A percentile compares a stretch with the other conserved stretches of the same genome.
Conservation (phyloP, 1,140 invertebrate genomes). For the Chlorops oryzae region DNA sequence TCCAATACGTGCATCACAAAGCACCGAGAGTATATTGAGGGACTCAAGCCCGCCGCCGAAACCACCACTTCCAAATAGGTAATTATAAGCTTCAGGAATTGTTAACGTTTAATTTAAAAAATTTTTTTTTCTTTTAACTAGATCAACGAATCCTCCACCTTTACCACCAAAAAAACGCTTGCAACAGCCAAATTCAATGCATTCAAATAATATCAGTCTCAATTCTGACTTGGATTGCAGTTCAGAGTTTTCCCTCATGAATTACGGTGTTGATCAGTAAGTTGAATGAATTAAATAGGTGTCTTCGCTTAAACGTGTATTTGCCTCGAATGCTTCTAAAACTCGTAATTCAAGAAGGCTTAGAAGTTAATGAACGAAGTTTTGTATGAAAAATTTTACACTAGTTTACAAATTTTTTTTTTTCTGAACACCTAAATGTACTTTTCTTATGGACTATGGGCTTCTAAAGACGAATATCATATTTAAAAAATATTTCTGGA, state of each 20-base stretch:
- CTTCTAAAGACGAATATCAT: too few species aligned
- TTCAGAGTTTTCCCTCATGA: slow-evolving; percentile 49
- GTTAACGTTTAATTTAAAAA: not conserved
- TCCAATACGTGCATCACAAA: slow-evolving; percentile 62
- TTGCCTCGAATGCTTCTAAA: too few species aligned
- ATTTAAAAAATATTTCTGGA: too few species aligned
- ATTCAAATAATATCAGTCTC: slow-evolving; percentile 35
- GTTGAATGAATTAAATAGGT: too few species aligned
- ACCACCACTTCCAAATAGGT: slow-evolving; percentile 71
- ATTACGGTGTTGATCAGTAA: slow-evolving; percentile 55
- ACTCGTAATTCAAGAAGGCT: too few species aligned
- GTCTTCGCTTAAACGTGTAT: too few species aligned
- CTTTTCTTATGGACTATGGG: too few species aligned
- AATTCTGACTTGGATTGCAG: slow-evolving; percentile 51
- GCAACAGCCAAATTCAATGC: slow-evolving; percentile 35
- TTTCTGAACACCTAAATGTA: too few species aligned
- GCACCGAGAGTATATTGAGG: slow-evolving; percentile 58
- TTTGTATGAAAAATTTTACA: too few species aligned
- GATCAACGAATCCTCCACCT: slow-evolving; percentile 56
- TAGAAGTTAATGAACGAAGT: too few species aligned
- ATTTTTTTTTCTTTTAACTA: slow-evolving; percentile 2
- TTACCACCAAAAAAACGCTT: slow-evolving; percentile 66
- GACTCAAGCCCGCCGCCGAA: slow-evolving; percentile 71
- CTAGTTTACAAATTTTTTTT: too few species aligned
- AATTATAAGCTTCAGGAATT: slow-evolving; percentile 26